Conservation (phyloP, 1,140 invertebrate species). For the Adelges cooleyi region DNA sequence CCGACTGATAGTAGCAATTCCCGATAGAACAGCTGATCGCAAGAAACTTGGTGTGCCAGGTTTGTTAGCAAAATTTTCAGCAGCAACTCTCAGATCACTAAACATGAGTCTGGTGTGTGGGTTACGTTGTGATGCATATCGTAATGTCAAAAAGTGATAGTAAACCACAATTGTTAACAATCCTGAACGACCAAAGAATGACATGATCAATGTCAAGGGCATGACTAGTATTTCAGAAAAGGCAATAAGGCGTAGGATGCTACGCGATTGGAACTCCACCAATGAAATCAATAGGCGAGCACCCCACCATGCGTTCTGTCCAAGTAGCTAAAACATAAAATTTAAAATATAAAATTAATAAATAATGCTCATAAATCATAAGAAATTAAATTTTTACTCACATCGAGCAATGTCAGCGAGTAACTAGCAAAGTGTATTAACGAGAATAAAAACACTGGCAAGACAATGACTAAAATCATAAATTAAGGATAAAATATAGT, state of each 20-base stretch:
- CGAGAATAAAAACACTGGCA: constrained; percentile 81
- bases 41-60: constrained; percentile 50
- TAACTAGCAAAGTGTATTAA: constrained; percentile 82
- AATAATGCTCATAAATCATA: constrained; percentile 21
- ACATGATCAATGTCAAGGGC: constrained; percentile 70
- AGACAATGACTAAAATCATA: constrained; percentile 58
- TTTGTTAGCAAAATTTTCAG: constrained; percentile 48
- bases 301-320: constrained; percentile 77
- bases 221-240: constrained; percentile 85
- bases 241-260: constrained; percentile 74
- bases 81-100: constrained; percentile 54
- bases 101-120: constrained; percentile 87
- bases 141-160: constrained; percentile 81
- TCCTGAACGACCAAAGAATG: constrained; percentile 73
- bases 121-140: constrained; percentile 85
- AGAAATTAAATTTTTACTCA: constrained; percentile 47
- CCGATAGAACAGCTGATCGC: constrained; percentile 35
- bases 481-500: constrained; percentile 32
- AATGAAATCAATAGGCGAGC: constrained; percentile 72
- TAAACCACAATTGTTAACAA: constrained; percentile 85
- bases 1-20: constrained; percentile 31
- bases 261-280: constrained; percentile 73
- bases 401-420: constrained; percentile 74
- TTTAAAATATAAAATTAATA: neutral
- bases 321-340: constrained; percentile 55